Base-by-base conservation (phyloP, 2,797 vertebrate species). In the Meriones psammophilus region DNA sequence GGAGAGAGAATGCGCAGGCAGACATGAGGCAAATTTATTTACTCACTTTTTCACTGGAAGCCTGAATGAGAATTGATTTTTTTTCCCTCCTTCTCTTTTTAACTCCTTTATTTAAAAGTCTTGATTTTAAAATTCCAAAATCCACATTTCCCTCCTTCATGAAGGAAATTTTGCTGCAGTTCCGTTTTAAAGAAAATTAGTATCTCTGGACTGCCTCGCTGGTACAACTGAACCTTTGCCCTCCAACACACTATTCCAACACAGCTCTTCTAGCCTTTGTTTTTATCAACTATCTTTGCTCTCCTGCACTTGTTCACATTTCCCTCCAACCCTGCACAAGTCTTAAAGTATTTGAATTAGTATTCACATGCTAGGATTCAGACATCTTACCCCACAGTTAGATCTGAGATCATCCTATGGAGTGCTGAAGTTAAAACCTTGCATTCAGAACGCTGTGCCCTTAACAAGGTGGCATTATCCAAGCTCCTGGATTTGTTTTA, bases 21-120 rank as follows among this genome's bases (percentile, higher is more conserved):
- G 94, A 95, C 56, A 28, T n/a, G 42, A 94, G 96, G 88, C 88
- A 94, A 97, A 96, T 95, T 95, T 56, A 95, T 90, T 60, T 94
- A 81, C 79, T 96, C 36, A 93, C 46, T 91, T 93, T 81, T 92
- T 79, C 91, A 14, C 33, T 64, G 28, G 92, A 58, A 92, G 24
- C 68, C 24, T 17, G 80, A 95, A 77, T 81, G 62, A 97, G 96
- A 0, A 91, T 46, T 9, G 7, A 66, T 54, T 79, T 81, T 42
- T 42, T 77, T 80, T n/a, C 93, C n/a, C 76, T 91, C 39, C 24
- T 42, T 18, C 18, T 6, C 26, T 13, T 46, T 50, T 8, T 60
- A 58, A 80, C 24, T 5, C 1, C 13, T 22, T 97, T 87, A 33
- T 79, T 93, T 91, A 66, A 97, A 95, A 83, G 24, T 66, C 7